A percentile compares a stretch with the other conserved stretches of the same genome.
These are phyloP conservation scores for Rhea americana DNA, from an alignment of 2,113 vertebrate species.

Conservation along the genomic window DNA sequence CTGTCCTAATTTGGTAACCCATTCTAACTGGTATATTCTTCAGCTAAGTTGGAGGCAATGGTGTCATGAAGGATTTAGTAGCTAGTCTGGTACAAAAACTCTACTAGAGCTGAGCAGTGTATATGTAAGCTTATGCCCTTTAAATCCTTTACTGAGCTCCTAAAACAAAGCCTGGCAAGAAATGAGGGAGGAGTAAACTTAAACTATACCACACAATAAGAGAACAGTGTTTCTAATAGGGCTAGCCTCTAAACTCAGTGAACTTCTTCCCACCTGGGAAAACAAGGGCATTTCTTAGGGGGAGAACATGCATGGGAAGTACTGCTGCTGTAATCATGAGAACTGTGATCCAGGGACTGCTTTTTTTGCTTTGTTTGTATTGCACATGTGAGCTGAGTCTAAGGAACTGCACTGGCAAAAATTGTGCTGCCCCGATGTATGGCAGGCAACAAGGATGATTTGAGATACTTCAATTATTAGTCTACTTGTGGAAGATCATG, in stretches of 20 bases:
- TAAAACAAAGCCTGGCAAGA: slow-evolving; percentile 19
- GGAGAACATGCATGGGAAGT: neutral
- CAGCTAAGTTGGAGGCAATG: neutral
- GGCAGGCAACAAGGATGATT: neutral
- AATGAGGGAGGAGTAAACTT: neutral
- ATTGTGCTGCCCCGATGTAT: neutral
- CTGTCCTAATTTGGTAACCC: neutral
- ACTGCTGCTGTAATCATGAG: neutral
- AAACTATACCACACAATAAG: neutral
- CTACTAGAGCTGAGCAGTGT: neutral
- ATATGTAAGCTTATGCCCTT: neutral
- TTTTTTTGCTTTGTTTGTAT: neutral
- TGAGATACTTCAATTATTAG: neutral
- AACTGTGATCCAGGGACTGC: neutral
- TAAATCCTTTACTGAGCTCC: neutral
- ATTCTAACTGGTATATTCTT: neutral
- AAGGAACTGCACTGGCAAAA: neutral
- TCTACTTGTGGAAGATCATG: neutral
- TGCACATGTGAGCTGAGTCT: neutral
- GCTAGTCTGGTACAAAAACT: neutral
- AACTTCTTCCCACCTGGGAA: neutral
- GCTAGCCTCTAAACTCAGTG: neutral
- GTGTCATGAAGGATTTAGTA: neutral
- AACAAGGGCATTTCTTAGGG: neutral
- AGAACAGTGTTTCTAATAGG: neutral